phyloP scores from a whole-genome alignment of 2,113 vertebrate species.

The Uria lomvia region DNA sequence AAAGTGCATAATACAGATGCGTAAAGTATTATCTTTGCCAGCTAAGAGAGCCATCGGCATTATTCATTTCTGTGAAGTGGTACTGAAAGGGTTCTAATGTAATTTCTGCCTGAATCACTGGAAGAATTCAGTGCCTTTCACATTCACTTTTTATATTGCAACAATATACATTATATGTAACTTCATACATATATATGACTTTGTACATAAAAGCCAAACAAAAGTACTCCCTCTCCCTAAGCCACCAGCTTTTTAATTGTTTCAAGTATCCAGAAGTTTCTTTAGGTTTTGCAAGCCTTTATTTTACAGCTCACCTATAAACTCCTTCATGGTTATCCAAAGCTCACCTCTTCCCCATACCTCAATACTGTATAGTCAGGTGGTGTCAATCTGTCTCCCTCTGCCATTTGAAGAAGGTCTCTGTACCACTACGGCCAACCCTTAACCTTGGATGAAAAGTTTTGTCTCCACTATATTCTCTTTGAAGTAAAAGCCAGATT shows the following conservation, averaged over 20 bases:
- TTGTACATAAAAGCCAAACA: background rate
- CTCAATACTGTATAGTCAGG: fast-evolving
- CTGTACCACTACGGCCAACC: background rate
- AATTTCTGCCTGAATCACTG: background rate
- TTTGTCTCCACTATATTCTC: background rate
- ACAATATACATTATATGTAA: background rate
- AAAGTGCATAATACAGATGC: background rate
- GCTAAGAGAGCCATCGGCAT: background rate
- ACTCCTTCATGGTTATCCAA: background rate
- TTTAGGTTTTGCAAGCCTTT: background rate
- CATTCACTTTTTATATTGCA: background rate
- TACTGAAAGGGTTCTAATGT: background rate
- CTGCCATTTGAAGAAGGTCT: background rate
- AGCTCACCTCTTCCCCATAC: background rate
- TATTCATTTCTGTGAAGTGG: background rate
- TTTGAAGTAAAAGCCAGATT: background rate
- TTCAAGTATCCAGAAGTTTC: background rate
- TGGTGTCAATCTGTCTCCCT: too few relatives aligned
- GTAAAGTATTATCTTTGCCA: background rate
- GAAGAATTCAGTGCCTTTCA: background rate
- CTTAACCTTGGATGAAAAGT: background rate
- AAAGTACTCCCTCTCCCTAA: background rate
- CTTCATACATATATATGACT: too few relatives aligned
- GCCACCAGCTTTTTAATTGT: background rate
- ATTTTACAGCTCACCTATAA: background rate